These are phyloP conservation scores for Cecidostiba fungosa DNA, from an alignment of 2,888 invertebrate genomes.

Conservation along the genomic window DNA sequence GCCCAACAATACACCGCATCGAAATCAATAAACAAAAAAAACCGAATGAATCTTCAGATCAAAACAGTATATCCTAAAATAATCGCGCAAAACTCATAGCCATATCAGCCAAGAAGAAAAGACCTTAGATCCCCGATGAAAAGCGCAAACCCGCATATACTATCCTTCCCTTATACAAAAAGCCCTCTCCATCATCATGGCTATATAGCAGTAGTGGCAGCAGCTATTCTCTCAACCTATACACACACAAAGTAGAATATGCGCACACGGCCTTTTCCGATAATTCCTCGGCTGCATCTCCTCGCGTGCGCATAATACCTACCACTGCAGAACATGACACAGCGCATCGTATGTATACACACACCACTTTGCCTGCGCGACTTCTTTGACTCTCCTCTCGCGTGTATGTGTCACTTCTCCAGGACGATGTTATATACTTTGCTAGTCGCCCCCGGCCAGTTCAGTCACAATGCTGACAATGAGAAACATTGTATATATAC, in stretches of 20 bases:
- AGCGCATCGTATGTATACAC: background rate
- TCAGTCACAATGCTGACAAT: constrained; percentile 32
- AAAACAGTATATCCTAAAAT: too few species aligned
- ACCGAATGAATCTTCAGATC: too few species aligned
- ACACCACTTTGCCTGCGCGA: constrained; percentile 1
- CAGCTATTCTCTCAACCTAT: background rate
- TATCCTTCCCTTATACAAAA: too few species aligned
- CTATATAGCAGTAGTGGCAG: too few species aligned
- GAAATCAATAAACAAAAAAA: too few species aligned
- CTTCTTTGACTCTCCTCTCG: constrained; percentile 33
- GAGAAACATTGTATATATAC: background rate
- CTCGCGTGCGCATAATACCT: background rate
- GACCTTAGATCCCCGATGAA: too few species aligned
- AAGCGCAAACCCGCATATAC: too few species aligned
- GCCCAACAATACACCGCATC: too few species aligned
- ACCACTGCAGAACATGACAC: background rate
- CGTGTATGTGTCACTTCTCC: constrained; percentile 29
- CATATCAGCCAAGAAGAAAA: too few species aligned
- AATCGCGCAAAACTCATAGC: too few species aligned
- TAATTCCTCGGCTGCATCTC: constrained; percentile 23
- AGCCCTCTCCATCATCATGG: background rate
- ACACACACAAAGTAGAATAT: background rate
- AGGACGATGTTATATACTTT: background rate
- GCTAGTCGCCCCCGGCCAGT: background rate
- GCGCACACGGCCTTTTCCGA: constrained; percentile 23